These are phyloP conservation scores for Trachemys scripta DNA, from an alignment of 2,113 vertebrate species.

Conservation along the genomic window DNA sequence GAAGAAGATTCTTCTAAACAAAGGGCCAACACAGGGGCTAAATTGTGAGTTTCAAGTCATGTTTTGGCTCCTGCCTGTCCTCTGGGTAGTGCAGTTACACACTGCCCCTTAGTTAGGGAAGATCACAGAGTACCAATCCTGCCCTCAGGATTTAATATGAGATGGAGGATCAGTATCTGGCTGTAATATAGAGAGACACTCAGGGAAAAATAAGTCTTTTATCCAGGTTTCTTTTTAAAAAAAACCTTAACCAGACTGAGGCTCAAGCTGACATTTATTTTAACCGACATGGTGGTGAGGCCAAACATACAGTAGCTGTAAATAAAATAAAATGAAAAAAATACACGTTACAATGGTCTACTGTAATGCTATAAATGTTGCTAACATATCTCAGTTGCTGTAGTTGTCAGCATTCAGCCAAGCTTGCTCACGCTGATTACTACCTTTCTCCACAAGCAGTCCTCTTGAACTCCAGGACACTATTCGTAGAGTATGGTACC, in stretches of 20 bases:
- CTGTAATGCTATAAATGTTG: neutral
- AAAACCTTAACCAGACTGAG: accelerated
- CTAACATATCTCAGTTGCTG: neutral
- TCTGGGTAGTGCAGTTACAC: neutral
- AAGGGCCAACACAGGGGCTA: neutral
- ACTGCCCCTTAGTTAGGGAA: neutral
- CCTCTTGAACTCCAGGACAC: neutral
- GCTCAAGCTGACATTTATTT: neutral
- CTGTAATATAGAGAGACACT: accelerated
- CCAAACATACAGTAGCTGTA: neutral
- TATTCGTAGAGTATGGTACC: neutral
- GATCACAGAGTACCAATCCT: neutral
- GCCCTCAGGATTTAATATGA: neutral
- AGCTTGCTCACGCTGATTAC: neutral
- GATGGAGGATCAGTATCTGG: neutral
- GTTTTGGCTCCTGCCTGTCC: neutral
- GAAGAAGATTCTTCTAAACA: neutral
- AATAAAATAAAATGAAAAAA: neutral
- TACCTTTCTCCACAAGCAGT: neutral
- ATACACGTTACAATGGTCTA: neutral
- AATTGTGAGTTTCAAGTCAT: neutral
- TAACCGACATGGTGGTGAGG: neutral
- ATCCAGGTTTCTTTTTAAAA: neutral
- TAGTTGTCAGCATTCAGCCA: neutral
- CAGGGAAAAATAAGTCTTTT: neutral